Percentiles rank a stretch among this genome's conserved stretches.
Evolutionary conservation across 2,888 invertebrate species (phyloP).

Genomic region (Chymomyza caudatula): DNA sequence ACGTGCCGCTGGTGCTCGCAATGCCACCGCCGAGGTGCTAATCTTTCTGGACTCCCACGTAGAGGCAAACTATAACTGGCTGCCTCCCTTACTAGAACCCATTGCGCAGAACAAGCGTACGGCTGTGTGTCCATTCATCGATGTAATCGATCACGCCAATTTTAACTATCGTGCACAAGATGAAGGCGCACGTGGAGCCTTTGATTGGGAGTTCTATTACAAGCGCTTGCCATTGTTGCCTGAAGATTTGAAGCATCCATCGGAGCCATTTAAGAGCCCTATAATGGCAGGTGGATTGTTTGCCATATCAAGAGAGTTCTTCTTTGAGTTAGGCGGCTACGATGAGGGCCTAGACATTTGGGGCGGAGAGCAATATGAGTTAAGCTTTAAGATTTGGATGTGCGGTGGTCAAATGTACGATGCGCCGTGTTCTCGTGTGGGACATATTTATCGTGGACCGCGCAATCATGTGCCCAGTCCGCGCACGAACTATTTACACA

Average conservation of each 20-base stretch:
- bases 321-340: conserved; percentile 98
- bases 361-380: conserved; percentile 99
- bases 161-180: conserved; percentile 96
- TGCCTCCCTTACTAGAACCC: conserved; percentile 94
- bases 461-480: conserved; percentile 93
- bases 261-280: conserved; percentile 84
- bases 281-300: conserved; percentile 99
- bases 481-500: conserved; percentile 84
- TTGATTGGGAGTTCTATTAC: conserved; percentile 98
- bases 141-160: conserved; percentile 94
- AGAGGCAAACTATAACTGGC: conserved; percentile 94
- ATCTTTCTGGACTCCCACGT: conserved; percentile 95
- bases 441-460: conserved; percentile 90
- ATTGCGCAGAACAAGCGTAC: conserved; percentile 91
- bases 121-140: conserved; percentile 97
- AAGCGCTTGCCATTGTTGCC: conserved; percentile 89
- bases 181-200: conserved; percentile 94
- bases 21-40: conserved; percentile 88
- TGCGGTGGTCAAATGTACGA: conserved; percentile 96
- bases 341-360: conserved; percentile 96
- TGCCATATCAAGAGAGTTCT: conserved; percentile 94
- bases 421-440: conserved; percentile 95
- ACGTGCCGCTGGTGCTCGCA: conserved; percentile 89
- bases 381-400: conserved; percentile 99
- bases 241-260: conserved; percentile 71